A percentile compares a stretch with the other conserved stretches of the same genome.
Evolutionary conservation across 2,113 vertebrate genomes (phyloP).

Genomic region (Bucco capensis): DNA sequence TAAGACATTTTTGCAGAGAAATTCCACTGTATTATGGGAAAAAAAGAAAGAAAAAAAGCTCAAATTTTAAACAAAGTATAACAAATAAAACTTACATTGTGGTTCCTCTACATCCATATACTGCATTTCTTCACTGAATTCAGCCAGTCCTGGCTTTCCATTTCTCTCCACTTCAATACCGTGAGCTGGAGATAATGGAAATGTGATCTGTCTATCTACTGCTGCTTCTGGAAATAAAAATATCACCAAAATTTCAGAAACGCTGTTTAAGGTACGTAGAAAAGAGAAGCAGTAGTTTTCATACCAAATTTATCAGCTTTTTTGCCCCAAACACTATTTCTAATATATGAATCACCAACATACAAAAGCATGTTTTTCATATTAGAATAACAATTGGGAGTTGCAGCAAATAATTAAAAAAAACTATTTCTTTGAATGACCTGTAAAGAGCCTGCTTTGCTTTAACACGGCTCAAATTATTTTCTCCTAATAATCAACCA

Average conservation of each 20-base stretch:
- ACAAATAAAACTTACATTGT: constrained; percentile 78
- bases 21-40: neutral
- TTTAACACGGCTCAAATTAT: neutral
- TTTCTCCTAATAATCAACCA: neutral
- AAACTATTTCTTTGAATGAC: neutral
- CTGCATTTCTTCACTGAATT: constrained; percentile 92
- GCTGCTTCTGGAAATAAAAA: constrained; percentile 85
- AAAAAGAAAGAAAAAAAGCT: neutral
- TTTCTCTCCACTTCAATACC: constrained; percentile 91
- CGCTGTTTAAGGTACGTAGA: neutral
- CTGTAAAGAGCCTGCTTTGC: neutral
- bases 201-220: constrained; percentile 93
- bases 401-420: neutral
- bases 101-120: constrained; percentile 96
- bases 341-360: neutral
- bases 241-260: constrained; percentile 48
- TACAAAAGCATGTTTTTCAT: neutral
- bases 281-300: neutral
- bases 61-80: neutral
- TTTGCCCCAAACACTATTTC: neutral
- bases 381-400: neutral
- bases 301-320: neutral
- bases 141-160: constrained; percentile 83
- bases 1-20: neutral
- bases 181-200: constrained; percentile 89